phyloP scores from a whole-genome alignment of 2,797 vertebrate species.

The Pachyuromys duprasi region DNA sequence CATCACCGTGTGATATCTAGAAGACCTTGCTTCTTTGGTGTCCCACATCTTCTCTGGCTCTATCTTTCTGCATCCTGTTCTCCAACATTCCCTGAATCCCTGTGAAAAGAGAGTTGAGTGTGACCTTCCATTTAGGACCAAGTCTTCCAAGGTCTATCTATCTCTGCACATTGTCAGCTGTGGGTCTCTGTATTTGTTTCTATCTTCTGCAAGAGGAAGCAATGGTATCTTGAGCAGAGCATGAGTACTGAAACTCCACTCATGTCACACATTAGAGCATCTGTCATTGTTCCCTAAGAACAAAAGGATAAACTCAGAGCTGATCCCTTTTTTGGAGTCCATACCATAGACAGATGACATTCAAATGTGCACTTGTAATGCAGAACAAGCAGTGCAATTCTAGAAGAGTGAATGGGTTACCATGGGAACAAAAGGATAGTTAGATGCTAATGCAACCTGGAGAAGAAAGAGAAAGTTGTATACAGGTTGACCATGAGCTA shows the following conservation, averaged over 20 bases:
- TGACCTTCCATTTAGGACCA: background rate
- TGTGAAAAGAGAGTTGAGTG: background rate
- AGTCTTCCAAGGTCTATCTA: background rate
- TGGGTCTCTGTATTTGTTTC: background rate
- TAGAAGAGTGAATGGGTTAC: background rate
- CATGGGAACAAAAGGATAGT: background rate
- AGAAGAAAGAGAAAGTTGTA: background rate
- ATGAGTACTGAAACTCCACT: background rate
- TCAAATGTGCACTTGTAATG: background rate
- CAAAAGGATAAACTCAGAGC: background rate
- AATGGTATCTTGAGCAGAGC: background rate
- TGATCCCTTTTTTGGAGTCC: background rate
- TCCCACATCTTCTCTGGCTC: background rate
- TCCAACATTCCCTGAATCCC: background rate
- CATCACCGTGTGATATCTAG: background rate
- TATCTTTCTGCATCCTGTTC: background rate
- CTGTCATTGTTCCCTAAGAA: background rate
- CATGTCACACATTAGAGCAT: background rate
- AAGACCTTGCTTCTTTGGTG: background rate
- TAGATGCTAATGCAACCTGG: background rate
- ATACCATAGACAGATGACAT: background rate
- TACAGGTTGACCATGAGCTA: background rate
- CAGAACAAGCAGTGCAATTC: background rate
- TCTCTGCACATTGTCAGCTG: background rate
- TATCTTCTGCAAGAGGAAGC: background rate